Conservation (phyloP, 37 sponge, comb jelly and placozoan species). For the Amphimedon queenslandica region DNA sequence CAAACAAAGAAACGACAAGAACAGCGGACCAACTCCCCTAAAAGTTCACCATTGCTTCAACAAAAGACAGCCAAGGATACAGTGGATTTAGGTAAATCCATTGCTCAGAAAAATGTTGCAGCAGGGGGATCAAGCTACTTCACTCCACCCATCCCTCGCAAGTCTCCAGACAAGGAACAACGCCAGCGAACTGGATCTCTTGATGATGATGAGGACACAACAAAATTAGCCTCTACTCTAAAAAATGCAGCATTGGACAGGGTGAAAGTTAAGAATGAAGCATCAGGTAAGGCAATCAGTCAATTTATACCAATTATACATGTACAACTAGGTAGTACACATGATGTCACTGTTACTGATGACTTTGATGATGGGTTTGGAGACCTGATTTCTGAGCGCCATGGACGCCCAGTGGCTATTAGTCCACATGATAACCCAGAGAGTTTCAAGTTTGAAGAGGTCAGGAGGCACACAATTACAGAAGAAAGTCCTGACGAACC, state of each 20-base stretch:
- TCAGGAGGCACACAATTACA: slow-evolving; percentile 20
- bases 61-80: not conserved
- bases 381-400: slow-evolving; percentile 23
- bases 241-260: slow-evolving; percentile 30
- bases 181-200: slow-evolving; percentile 30
- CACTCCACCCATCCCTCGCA: slow-evolving; percentile 43
- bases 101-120: slow-evolving; percentile 26
- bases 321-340: slow-evolving; percentile 49
- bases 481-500: not conserved
- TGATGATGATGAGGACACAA: not conserved
- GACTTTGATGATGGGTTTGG: slow-evolving; percentile 68
- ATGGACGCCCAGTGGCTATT: slow-evolving; percentile 12
- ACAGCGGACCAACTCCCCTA: slow-evolving; percentile 6
- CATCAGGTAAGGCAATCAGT: slow-evolving; percentile 17
- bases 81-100: not conserved
- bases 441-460: slow-evolving; percentile 19
- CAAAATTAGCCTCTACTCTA: not conserved
- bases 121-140: slow-evolving; percentile 10
- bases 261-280: slow-evolving; percentile 25
- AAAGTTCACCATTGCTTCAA: slow-evolving; percentile 28
- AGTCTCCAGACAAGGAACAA: not conserved
- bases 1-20: slow-evolving; percentile 30
- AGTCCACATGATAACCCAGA: slow-evolving; percentile 25
- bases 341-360: slow-evolving; percentile 50
- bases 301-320: not conserved